Evolutionary conservation across 2,797 vertebrate species (phyloP), one percentile per base, ranked within the genome.

Genomic region (Arrhamphus sclerolepis): DNA sequence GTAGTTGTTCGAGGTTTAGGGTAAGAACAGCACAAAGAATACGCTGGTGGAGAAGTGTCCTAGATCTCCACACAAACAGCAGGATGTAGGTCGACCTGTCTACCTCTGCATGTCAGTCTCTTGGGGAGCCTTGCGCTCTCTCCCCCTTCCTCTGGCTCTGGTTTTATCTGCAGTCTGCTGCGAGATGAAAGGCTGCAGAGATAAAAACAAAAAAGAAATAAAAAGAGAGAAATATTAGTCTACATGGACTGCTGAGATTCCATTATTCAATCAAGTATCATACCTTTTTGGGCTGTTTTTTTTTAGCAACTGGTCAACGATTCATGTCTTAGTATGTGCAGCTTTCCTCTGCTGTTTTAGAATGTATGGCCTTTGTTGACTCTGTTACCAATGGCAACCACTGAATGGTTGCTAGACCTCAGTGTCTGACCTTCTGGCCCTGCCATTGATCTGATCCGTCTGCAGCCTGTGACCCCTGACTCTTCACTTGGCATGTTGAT

Each of bases 51-150:
- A 66, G 69, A 73, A 46, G 73, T 74, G 87, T 80, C 83, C 84
- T 66, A 81, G 76, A 84, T 89, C 88, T 87, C 57, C 75, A 63
- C 57, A 56, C 70, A 71, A 66, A 72, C 67, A 63, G 80, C 78
- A 74, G 82, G 90, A 92, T 90, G 84, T 90, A 89, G 90, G 91
- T 91, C 86, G 78, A 57, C 81, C 73, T 16, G 89, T 93, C 90
- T 90, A 90, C 81, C 84, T 90, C 87, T 24, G 85, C 60, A 50
- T 72, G 78, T 69, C 86, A 67, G 80, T 83, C 84, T 87, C 86
- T 80, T 40, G 70, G 85, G 87, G 81, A 88, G 69, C 56, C 55
- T 75, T 39, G 60, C 72, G 53, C 66, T 73, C 70, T 74, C 55
- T 64, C 68, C 78, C 62, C 16, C 24, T 64, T 44, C 19, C 42